Percentiles rank a stretch among this genome's conserved stretches.
Conservation (phyloP, 2,797 vertebrate genomes). For the Ptychadena robeensis region DNA sequence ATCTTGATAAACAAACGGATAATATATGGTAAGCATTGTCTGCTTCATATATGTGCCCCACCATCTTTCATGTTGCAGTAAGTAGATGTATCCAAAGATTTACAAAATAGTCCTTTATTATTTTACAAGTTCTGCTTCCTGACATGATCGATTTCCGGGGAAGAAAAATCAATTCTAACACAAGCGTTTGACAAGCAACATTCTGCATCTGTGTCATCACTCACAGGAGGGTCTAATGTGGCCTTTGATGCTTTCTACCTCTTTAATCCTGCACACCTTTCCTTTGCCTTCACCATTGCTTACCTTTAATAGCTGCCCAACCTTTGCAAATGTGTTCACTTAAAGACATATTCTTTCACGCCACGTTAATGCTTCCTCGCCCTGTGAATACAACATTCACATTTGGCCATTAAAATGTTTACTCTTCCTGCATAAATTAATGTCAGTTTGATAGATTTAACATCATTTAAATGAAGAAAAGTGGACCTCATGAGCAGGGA, state of each 20-base stretch:
- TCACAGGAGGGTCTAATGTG: slow-evolving; percentile 57
- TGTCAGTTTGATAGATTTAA: slow-evolving; percentile 60
- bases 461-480: slow-evolving; percentile 53
- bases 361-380: slow-evolving; percentile 29
- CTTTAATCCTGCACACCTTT: slow-evolving; percentile 40
- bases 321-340: slow-evolving; percentile 19
- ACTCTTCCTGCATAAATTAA: slow-evolving; percentile 58
- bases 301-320: slow-evolving; percentile 29
- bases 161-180: slow-evolving; percentile 57
- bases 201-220: slow-evolving; percentile 61
- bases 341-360: slow-evolving; percentile 29
- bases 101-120: slow-evolving; percentile 50
- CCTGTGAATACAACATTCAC: slow-evolving; percentile 27
- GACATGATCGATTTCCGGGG: slow-evolving; percentile 44
- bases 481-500: slow-evolving; percentile 40
- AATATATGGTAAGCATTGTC: neutral
- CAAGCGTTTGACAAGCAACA: slow-evolving; percentile 57
- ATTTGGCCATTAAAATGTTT: slow-evolving; percentile 55
- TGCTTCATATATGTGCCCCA: neutral
- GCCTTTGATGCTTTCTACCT: slow-evolving; percentile 51
- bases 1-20: neutral
- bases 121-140: slow-evolving; percentile 49
- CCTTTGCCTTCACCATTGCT: slow-evolving; percentile 37
- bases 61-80: slow-evolving; percentile 4
- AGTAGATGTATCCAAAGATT: slow-evolving; percentile 21